phyloP scores from a whole-genome alignment of 2,888 invertebrate species.

The Bugulina stolonifera region DNA sequence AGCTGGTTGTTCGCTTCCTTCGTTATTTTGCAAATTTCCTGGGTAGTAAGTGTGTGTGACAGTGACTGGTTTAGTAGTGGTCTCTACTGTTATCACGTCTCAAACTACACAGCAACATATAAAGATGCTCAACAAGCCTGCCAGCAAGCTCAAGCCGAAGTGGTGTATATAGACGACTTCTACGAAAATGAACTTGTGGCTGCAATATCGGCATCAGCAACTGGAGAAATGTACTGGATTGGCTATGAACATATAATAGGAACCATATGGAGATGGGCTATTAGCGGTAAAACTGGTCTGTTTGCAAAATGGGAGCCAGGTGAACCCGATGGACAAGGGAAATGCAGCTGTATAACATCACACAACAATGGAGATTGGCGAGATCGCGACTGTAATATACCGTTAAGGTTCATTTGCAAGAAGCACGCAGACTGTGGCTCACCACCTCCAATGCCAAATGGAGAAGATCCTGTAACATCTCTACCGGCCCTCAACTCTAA shows the following conservation, averaged over 20 bases:
- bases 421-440: not conserved
- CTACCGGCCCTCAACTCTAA: not conserved
- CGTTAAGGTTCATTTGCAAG: not conserved
- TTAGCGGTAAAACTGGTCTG: not conserved
- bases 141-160: not conserved
- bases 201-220: not conserved
- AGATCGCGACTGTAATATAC: not conserved
- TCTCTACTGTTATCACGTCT: not conserved
- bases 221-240: not conserved
- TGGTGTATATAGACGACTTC: not conserved
- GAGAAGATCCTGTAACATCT: not conserved
- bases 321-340: constrained; percentile 17
- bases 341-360: not conserved
- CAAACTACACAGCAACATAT: not conserved
- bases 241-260: not conserved
- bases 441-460: not conserved
- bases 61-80: not conserved
- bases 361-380: not conserved
- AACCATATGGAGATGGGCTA: not conserved
- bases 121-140: not conserved
- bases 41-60: not conserved
- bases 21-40: not conserved
- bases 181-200: not conserved
- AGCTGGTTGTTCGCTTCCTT: not conserved
- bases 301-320: not conserved